Evolutionary conservation across 2,797 vertebrate genomes (phyloP).

Genomic region (Botia kubotai): DNA sequence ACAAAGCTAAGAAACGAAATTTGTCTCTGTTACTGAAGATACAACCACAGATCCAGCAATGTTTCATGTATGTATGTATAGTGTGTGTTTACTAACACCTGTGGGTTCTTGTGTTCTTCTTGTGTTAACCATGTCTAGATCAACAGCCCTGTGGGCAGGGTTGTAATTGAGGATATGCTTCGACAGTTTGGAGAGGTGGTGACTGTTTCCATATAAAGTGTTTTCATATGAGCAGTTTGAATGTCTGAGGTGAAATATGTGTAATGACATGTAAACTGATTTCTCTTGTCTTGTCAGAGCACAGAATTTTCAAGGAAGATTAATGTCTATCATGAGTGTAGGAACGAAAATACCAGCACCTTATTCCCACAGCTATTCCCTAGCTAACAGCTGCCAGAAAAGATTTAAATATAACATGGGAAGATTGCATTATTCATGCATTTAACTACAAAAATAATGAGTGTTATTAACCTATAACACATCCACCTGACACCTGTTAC

Average conservation of each 20-base stretch:
- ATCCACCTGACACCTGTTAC: constrained; percentile 21
- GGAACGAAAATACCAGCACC: neutral
- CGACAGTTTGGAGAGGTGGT: neutral
- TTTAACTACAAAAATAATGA: constrained; percentile 47
- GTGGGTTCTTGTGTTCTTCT: neutral
- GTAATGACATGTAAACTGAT: neutral
- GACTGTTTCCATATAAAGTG: neutral
- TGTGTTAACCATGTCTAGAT: neutral
- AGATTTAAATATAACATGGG: constrained; percentile 28
- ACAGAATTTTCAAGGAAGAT: constrained; percentile 8
- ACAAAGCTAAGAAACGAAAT: neutral
- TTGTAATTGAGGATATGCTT: neutral
- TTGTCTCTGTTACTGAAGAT: neutral
- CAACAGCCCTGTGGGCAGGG: neutral
- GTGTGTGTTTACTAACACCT: neutral
- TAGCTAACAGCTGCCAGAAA: constrained; percentile 11
- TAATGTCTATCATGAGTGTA: neutral
- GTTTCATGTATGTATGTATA: neutral
- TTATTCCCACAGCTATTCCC: constrained; percentile 9
- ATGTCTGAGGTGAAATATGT: neutral
- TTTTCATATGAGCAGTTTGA: neutral
- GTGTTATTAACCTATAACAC: constrained; percentile 42
- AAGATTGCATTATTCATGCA: constrained; percentile 44
- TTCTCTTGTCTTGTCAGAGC: constrained; percentile 10
- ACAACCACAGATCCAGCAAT: neutral